phyloP scores from a whole-genome alignment of 2,113 vertebrate species.

The Trochalopteron elliotii region DNA sequence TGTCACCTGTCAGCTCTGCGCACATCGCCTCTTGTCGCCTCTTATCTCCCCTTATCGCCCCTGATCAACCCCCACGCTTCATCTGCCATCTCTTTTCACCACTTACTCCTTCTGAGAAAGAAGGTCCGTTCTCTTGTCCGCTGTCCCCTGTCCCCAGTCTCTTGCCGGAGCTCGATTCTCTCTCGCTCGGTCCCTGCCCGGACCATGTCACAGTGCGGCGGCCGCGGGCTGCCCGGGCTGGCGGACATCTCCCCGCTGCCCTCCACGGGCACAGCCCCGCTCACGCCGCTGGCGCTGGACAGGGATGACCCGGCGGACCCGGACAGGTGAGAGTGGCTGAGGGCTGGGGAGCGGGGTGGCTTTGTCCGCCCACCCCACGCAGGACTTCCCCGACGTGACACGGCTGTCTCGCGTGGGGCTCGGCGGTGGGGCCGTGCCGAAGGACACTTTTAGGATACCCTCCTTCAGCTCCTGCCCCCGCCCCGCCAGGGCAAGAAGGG shows the following conservation, averaged over 20 bases:
- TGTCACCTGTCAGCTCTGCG: too few species aligned
- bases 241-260: not conserved
- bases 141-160: too few species aligned
- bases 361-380: not conserved
- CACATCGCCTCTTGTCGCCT: too few species aligned
- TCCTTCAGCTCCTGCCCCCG: not conserved
- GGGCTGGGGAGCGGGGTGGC: too few species aligned
- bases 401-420: not conserved
- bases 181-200: not conserved
- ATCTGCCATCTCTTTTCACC: too few species aligned
- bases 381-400: too few species aligned
- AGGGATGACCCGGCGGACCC: not conserved
- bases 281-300: not conserved
- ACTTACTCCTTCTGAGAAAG: not conserved
- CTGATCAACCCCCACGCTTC: not conserved
- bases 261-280: not conserved
- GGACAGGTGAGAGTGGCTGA: not conserved
- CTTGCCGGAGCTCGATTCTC: not conserved
- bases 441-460: not conserved
- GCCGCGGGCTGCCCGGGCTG: not conserved
- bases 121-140: not conserved
- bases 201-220: not conserved
- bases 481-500: too few species aligned
- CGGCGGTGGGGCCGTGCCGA: not conserved
- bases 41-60: not conserved